A percentile compares a stretch with the other conserved stretches of the same genome.
Evolutionary conservation across 2,888 invertebrate genomes (phyloP).

Genomic region (Flexamia atlantica): DNA sequence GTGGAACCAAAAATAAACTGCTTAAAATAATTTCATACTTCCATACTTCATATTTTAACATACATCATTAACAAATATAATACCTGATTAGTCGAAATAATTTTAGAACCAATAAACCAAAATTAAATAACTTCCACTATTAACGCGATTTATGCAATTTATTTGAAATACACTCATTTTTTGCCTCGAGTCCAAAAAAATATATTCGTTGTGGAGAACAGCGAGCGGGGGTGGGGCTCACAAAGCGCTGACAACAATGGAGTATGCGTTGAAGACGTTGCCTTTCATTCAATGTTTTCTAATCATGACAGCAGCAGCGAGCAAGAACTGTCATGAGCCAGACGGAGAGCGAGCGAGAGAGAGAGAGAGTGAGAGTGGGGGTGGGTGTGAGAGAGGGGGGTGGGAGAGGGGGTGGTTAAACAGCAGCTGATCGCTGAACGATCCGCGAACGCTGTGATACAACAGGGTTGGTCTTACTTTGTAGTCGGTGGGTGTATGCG

Average conservation of each 20-base stretch:
- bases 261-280: constrained; percentile 12
- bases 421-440: not conserved
- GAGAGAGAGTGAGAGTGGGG: not conserved
- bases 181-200: no score
- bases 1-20: no score
- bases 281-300: constrained; percentile 39
- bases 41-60: no score
- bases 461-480: not conserved
- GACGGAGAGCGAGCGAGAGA: not conserved
- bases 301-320: constrained; percentile 15
- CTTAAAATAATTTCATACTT: no score
- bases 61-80: no score
- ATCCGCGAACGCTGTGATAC: not conserved
- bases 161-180: no score
- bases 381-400: not conserved
- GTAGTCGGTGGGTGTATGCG: no score
- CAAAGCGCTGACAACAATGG: constrained; percentile 19
- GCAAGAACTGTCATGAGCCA: not conserved
- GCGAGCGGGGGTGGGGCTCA: not conserved
- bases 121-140: no score
- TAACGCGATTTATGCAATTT: no score
- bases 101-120: no score
- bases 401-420: not conserved
- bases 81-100: no score
- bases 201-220: no score